phyloP scores from a whole-genome alignment of 2,888 invertebrate genomes.

The Phengaris arion region DNA sequence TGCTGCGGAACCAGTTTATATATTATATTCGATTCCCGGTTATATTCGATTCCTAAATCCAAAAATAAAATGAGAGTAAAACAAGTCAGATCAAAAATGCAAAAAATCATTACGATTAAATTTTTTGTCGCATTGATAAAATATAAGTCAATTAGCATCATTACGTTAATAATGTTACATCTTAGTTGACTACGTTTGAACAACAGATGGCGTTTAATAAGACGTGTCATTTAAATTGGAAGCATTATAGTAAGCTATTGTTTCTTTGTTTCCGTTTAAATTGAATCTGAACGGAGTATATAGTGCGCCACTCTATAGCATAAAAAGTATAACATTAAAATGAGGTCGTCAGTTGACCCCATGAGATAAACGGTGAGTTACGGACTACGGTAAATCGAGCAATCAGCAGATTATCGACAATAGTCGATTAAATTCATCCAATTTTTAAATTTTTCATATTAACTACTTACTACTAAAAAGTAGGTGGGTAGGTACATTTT shows the following conservation, averaged over 20 bases:
- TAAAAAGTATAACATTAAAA: background rate
- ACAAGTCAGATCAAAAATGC: background rate
- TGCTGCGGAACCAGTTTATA: background rate
- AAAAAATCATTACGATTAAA: background rate
- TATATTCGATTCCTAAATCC: background rate
- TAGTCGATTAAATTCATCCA: background rate
- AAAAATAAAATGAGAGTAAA: background rate
- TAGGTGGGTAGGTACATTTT: too few relatives aligned
- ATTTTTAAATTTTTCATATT: background rate
- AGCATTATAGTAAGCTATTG: too few relatives aligned
- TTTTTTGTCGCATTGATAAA: too few relatives aligned
- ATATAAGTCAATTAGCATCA: background rate
- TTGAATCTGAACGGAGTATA: too few relatives aligned
- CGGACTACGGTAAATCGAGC: background rate
- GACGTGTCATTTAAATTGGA: too few relatives aligned
- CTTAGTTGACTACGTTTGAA: background rate
- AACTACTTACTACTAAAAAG: too few relatives aligned
- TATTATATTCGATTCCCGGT: too few relatives aligned
- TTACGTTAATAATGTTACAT: background rate
- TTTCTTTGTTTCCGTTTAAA: too few relatives aligned
- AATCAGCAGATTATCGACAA: background rate
- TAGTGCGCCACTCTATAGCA: background rate
- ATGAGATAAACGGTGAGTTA: slow-evolving; percentile 14
- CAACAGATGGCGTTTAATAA: background rate
- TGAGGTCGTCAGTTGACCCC: slow-evolving; percentile 10